Base-by-base conservation (phyloP, 2,888 invertebrate species). In the Notodonta ziczac region DNA sequence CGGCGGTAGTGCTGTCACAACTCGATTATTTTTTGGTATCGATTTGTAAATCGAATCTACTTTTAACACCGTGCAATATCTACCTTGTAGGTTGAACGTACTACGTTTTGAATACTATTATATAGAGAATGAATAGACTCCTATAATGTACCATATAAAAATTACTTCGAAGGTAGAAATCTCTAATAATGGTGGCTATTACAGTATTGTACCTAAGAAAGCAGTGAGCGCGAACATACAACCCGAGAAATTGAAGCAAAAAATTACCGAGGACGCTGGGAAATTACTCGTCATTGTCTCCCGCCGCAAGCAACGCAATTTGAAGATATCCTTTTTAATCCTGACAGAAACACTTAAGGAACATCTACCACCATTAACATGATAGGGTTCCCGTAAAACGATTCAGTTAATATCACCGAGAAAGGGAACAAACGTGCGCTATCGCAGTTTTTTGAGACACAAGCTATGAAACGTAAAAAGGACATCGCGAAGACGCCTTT, bases 401-500 rank as follows among this genome's bases (percentile, higher is more conserved):
- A 62, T 63, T 46, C 40, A 51, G 58, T 53, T 53, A 63, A 58
- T 61, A 58, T 69, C 66, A 55, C 35, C 16, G 54, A 50, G 51
- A 54, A 48, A 55, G 39, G 52, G 52, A 52, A 35, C 48, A 44
- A 61, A 70, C 73, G 73, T 74, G 73, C 65, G 63, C 63, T 74
- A 74, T 74, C 73, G 32, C 63, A 32, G 62, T 63, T 71, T 59
- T 46, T 59, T 44, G 54, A 46, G 53, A 54, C 56, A 56, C 55
- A 16, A 39, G 32, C 10, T 39, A 44, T 6, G 12, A 56, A 69
- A 69, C 55, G 62, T 61, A 60, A 65, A 70, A 61, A 62, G 66
- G 65, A 68, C 71, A 70, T 62, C 57, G 42, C 54, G 58, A 52
- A 57, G 59, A 63, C 62, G 66, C 72, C 77, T 82, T 78, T 70